Evolutionary conservation across 2,888 invertebrate genomes (phyloP).

Genomic region (Patella pellucida): DNA sequence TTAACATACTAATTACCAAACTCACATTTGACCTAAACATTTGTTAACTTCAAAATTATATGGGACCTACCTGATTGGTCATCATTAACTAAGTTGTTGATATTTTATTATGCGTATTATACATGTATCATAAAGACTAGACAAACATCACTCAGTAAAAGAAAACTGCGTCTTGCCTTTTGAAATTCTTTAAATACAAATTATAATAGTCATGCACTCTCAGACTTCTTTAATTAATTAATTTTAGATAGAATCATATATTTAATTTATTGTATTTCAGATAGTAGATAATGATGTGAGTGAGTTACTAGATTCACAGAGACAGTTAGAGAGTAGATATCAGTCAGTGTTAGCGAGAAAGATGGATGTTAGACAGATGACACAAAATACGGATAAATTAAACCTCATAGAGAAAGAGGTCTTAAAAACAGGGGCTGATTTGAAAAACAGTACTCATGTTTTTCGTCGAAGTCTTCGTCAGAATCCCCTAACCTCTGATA

Average conservation of each 20-base stretch:
- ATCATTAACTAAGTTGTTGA: too few species aligned
- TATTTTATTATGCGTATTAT: too few species aligned
- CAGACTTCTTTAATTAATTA: too few species aligned
- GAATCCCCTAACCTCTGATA: slow-evolving; percentile 67
- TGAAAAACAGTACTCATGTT: slow-evolving; percentile 66
- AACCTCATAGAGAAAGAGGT: slow-evolving; percentile 55
- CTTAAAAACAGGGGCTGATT: slow-evolving; percentile 52
- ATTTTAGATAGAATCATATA: too few species aligned
- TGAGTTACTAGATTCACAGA: slow-evolving; percentile 60
- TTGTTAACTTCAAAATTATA: too few species aligned
- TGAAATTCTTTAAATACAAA: slow-evolving; percentile 1
- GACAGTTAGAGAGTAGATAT: slow-evolving; percentile 61
- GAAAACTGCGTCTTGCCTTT: neutral
- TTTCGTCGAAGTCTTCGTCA: slow-evolving; percentile 66
- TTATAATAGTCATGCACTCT: neutral
- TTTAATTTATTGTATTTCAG: slow-evolving; percentile 40
- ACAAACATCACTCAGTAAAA: too few species aligned
- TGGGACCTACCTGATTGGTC: too few species aligned
- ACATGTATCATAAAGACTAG: too few species aligned
- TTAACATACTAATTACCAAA: too few species aligned
- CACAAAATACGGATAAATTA: slow-evolving; percentile 50
- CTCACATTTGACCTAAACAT: too few species aligned
- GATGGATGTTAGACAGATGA: slow-evolving; percentile 48
- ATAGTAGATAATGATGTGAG: slow-evolving; percentile 64
- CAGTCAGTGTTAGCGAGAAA: slow-evolving; percentile 63